phyloP scores from a whole-genome alignment of 1,140 invertebrate species.

The Drosophila funebris region DNA sequence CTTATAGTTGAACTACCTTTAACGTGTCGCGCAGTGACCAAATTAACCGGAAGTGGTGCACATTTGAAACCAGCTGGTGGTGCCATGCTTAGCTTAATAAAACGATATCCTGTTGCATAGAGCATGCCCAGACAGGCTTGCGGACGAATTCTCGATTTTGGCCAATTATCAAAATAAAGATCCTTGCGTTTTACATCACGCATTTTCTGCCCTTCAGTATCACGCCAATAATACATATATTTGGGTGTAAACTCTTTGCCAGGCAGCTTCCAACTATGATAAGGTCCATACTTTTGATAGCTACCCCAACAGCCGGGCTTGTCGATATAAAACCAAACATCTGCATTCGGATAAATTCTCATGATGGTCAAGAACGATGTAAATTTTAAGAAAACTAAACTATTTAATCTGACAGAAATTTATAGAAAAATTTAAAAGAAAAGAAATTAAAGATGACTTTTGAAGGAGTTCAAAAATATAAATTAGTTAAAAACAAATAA shows the following conservation, averaged over 20 bases:
- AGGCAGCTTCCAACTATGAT: conserved; percentile 56
- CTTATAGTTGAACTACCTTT: conserved; percentile 45
- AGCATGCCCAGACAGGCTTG: conserved; percentile 68
- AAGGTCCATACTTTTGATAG: conserved; percentile 39
- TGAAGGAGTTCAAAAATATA: not conserved
- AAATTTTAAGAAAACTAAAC: not conserved
- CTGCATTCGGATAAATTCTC: conserved; percentile 50
- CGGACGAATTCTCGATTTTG: conserved; percentile 51
- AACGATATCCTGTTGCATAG: conserved; percentile 62
- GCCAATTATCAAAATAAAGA: conserved; percentile 55
- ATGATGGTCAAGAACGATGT: conserved; percentile 9
- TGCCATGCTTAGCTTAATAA: conserved; percentile 46
- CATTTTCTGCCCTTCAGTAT: conserved; percentile 48
- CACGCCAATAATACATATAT: conserved; percentile 64
- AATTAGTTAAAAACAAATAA: not conserved
- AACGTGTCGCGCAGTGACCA: conserved; percentile 37
- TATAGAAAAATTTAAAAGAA: not conserved
- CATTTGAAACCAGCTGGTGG: conserved; percentile 62
- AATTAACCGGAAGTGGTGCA: conserved; percentile 61
- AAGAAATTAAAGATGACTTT: not conserved
- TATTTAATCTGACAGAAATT: not conserved
- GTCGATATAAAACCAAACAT: conserved; percentile 59
- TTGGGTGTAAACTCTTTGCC: conserved; percentile 9
- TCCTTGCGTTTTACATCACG: conserved; percentile 41
- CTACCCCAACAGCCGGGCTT: conserved; percentile 43